Conservation (phyloP, 2,888 invertebrate species). For the Vanessa cardui region DNA sequence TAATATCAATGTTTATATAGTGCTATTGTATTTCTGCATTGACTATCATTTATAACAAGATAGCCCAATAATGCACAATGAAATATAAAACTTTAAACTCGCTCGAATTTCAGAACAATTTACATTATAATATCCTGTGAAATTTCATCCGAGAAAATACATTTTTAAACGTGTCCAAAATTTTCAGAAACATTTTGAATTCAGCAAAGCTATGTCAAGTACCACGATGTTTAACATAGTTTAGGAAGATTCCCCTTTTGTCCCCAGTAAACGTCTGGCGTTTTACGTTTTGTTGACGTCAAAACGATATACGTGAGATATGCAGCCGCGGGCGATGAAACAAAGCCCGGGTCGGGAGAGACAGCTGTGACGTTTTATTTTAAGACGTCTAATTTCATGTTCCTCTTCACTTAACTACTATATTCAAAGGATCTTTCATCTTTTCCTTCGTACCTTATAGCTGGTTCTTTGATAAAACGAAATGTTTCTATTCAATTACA, state of each 20-base stretch:
- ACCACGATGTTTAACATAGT: conserved; percentile 17
- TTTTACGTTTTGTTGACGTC: conserved; percentile 18
- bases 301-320: conserved; percentile 14
- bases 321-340: conserved; percentile 16
- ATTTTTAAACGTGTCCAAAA: background rate
- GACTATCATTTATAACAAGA: too few relatives aligned
- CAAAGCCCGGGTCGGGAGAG: conserved; percentile 1
- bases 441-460: background rate
- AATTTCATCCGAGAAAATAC: background rate
- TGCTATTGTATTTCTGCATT: too few relatives aligned
- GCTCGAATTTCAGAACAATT: too few relatives aligned
- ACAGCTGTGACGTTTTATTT: conserved; percentile 12
- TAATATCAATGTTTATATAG: too few relatives aligned
- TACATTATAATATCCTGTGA: background rate
- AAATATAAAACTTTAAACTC: too few relatives aligned
- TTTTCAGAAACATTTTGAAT: background rate
- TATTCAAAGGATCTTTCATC: conserved; percentile 11
- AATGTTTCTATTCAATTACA: background rate
- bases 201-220: background rate
- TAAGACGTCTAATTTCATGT: conserved; percentile 20
- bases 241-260: conserved; percentile 21
- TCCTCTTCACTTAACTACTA: conserved; percentile 9
- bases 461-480: background rate
- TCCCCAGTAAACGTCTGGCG: conserved; percentile 16
- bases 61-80: too few relatives aligned